A percentile compares a stretch with the other conserved stretches of the same genome.
phyloP scores from a whole-genome alignment of 1,140 invertebrate species.

The Chionoecetes opilio region DNA sequence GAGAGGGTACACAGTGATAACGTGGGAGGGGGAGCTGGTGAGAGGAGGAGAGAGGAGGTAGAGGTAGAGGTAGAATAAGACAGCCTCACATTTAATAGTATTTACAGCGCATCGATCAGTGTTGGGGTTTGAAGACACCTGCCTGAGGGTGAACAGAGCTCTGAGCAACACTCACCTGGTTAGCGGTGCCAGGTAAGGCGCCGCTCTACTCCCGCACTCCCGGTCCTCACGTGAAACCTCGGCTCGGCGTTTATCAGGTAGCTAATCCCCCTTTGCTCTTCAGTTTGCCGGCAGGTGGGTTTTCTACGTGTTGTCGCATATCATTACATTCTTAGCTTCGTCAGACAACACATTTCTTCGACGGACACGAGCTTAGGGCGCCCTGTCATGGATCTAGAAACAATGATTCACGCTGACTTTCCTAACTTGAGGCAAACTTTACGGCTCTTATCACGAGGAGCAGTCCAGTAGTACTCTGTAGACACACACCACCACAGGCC shows the following conservation, averaged over 20 bases:
- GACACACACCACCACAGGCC: background rate
- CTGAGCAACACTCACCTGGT: background rate
- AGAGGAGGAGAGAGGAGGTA: no score
- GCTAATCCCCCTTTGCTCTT: background rate
- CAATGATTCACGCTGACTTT: background rate
- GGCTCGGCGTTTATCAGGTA: background rate
- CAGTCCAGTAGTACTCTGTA: background rate
- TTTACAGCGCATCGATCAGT: no score
- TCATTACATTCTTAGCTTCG: background rate
- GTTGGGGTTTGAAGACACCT: no score
- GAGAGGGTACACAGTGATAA: no score
- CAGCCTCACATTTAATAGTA: no score
- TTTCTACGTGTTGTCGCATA: background rate
- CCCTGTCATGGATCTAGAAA: background rate
- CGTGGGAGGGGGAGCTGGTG: no score
- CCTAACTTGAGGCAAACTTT: background rate
- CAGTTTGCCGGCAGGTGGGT: background rate
- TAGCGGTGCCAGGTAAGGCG: background rate
- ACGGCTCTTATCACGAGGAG: background rate
- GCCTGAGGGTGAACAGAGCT: no score
- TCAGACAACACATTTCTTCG: background rate
- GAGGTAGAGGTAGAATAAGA: no score
- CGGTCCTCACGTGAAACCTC: background rate
- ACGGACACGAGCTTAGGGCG: background rate
- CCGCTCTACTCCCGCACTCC: background rate